phyloP scores from a whole-genome alignment of 1,140 invertebrate genomes.

The Tetramorium parvispinum region DNA sequence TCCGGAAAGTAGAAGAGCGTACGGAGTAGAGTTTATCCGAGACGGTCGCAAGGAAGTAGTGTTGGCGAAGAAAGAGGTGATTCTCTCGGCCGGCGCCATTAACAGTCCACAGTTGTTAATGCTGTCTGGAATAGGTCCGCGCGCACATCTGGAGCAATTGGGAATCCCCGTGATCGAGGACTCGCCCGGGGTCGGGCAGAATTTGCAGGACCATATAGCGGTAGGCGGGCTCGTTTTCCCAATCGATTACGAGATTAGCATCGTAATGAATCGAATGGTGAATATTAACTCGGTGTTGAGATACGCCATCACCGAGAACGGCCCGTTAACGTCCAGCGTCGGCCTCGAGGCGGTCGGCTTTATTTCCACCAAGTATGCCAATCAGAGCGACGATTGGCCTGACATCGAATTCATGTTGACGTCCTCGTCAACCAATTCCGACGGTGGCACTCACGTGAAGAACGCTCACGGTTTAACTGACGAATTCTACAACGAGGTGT shows the following conservation, averaged over 20 bases:
- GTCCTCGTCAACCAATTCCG: slow-evolving; percentile 91
- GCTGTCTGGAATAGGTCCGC: slow-evolving; percentile 93
- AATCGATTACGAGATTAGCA: slow-evolving; percentile 92
- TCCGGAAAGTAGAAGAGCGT: slow-evolving; percentile 89
- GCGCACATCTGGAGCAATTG: slow-evolving; percentile 89
- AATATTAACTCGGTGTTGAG: slow-evolving; percentile 91
- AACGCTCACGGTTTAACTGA: slow-evolving; percentile 92
- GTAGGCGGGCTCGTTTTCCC: slow-evolving; percentile 92
- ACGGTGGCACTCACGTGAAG: slow-evolving; percentile 91
- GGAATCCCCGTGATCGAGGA: slow-evolving; percentile 90
- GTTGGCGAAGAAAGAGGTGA: slow-evolving; percentile 91
- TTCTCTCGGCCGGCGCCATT: slow-evolving; percentile 92
- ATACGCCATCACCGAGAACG: slow-evolving; percentile 92
- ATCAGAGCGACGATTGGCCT: slow-evolving; percentile 93
- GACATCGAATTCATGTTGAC: slow-evolving; percentile 96
- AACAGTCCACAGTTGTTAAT: slow-evolving; percentile 93
- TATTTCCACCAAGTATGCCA: slow-evolving; percentile 94
- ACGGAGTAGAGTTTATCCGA: slow-evolving; percentile 92
- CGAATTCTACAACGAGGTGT: slow-evolving; percentile 92
- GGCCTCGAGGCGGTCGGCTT: slow-evolving; percentile 94
- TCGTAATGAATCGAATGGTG: slow-evolving; percentile 91
- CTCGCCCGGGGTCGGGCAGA: slow-evolving; percentile 91
- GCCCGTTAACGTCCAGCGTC: slow-evolving; percentile 93
- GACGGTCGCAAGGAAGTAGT: slow-evolving; percentile 89
- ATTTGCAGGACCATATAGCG: slow-evolving; percentile 94